These are phyloP conservation scores for Eulemur albifrons DNA, from an alignment of 2,797 vertebrate genomes.

Conservation along the genomic window DNA sequence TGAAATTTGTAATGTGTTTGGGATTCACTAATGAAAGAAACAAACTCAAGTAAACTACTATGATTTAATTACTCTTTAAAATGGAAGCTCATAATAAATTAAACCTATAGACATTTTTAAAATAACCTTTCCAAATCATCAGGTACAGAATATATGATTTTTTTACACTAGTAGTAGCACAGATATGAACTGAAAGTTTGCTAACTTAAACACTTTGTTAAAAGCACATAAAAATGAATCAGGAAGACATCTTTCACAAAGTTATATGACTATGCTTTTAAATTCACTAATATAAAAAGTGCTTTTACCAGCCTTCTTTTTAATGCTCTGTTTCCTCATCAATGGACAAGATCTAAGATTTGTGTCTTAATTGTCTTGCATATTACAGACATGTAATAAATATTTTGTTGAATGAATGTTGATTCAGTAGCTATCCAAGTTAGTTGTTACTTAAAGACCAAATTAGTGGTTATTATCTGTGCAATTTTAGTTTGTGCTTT, in stretches of 20 bases:
- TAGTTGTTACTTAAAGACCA: neutral
- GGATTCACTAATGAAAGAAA: conserved; percentile 17
- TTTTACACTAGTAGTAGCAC: neutral
- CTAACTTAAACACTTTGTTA: conserved; percentile 20
- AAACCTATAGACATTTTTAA: neutral
- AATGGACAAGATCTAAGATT: neutral
- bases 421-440: neutral
- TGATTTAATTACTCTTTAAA: conserved; percentile 28
- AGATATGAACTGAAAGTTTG: neutral
- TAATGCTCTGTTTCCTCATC: neutral
- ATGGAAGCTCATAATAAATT: conserved; percentile 5
- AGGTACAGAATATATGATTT: neutral
- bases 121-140: neutral
- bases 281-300: neutral
- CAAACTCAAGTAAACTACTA: neutral
- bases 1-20: neutral
- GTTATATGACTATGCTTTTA: neutral
- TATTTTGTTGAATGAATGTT: conserved; percentile 22
- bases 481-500: conserved; percentile 41
- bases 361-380: neutral
- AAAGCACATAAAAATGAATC: conserved; percentile 21
- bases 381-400: neutral
- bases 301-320: neutral
- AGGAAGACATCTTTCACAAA: neutral
- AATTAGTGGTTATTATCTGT: neutral